A percentile compares a stretch with the other conserved stretches of the same genome.
Evolutionary conservation across 2,797 vertebrate species (phyloP).

Genomic region (Pangasius mekongensis): DNA sequence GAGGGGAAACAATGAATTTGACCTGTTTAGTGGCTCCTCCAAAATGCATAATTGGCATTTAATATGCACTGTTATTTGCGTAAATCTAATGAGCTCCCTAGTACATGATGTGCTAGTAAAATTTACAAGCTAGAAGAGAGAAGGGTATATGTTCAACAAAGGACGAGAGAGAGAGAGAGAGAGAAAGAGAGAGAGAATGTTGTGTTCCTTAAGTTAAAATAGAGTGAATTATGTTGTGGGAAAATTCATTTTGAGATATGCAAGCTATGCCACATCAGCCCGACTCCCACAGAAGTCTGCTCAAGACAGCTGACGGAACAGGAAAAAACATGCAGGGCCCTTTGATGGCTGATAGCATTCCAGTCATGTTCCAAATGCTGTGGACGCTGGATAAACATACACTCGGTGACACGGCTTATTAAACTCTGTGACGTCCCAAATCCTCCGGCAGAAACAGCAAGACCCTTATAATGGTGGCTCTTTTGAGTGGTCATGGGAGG

Average conservation of each 20-base stretch:
- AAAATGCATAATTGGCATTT: conserved; percentile 51
- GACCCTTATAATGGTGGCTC: conserved; percentile 54
- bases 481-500: conserved; percentile 48
- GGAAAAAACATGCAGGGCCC: conserved; percentile 74
- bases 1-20: conserved; percentile 64
- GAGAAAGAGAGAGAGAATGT: not conserved
- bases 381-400: conserved; percentile 74
- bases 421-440: conserved; percentile 66
- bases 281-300: conserved; percentile 68
- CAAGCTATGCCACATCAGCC: conserved; percentile 71
- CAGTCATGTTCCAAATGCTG: conserved; percentile 68
- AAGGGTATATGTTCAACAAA: not conserved
- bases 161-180: not conserved
- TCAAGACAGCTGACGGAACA: conserved; percentile 72
- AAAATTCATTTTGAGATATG: conserved; percentile 80
- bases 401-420: conserved; percentile 60
- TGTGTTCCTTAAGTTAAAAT: conserved; percentile 32
- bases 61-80: conserved; percentile 50
- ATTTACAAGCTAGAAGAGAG: conserved; percentile 29
- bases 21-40: conserved; percentile 65
- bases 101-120: not conserved
- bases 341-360: conserved; percentile 73
- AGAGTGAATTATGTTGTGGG: conserved; percentile 70
- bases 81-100: not conserved
- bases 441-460: conserved; percentile 48